Evolutionary conservation across 2,113 vertebrate species (phyloP).

Genomic region (Phaetusa simplex): DNA sequence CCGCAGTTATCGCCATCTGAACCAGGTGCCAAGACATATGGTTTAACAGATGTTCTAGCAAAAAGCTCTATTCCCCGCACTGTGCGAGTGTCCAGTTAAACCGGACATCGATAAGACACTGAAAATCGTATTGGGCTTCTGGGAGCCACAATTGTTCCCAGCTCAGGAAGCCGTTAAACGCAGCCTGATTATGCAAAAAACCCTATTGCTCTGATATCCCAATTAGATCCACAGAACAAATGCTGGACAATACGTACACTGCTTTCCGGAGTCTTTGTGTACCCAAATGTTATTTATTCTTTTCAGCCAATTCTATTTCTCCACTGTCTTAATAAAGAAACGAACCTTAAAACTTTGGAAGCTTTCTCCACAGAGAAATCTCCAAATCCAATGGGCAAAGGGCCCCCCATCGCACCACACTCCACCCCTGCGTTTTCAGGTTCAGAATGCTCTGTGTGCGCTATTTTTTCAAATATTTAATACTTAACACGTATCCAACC

Average conservation of each 20-base stretch:
- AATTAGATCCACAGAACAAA: slow-evolving; percentile 29
- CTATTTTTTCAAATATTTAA: not conserved
- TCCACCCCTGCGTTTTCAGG: not conserved
- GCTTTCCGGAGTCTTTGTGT: not conserved
- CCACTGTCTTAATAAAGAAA: not conserved
- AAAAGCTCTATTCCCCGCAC: slow-evolving; percentile 35
- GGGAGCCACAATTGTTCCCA: slow-evolving; percentile 22
- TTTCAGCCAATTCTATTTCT: not conserved
- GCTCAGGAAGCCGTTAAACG: slow-evolving; percentile 19
- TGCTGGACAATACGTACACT: not conserved
- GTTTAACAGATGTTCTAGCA: slow-evolving; percentile 77
- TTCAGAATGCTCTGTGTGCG: not conserved
- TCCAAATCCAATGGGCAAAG: not conserved
- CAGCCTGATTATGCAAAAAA: slow-evolving; percentile 36
- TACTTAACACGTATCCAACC: not conserved
- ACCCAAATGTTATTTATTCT: not conserved
- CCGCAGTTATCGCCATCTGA: slow-evolving; percentile 61
- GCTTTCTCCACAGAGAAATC: not conserved
- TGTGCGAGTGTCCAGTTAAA: slow-evolving; percentile 47
- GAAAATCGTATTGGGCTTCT: slow-evolving; percentile 10
- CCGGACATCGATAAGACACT: slow-evolving; percentile 52
- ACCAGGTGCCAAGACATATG: slow-evolving; percentile 78
- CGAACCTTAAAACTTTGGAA: not conserved
- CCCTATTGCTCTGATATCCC: slow-evolving; percentile 37
- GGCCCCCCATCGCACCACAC: not conserved